These are phyloP conservation scores for Scrobipalpa costella DNA, from an alignment of 2,888 invertebrate species.

Conservation along the genomic window DNA sequence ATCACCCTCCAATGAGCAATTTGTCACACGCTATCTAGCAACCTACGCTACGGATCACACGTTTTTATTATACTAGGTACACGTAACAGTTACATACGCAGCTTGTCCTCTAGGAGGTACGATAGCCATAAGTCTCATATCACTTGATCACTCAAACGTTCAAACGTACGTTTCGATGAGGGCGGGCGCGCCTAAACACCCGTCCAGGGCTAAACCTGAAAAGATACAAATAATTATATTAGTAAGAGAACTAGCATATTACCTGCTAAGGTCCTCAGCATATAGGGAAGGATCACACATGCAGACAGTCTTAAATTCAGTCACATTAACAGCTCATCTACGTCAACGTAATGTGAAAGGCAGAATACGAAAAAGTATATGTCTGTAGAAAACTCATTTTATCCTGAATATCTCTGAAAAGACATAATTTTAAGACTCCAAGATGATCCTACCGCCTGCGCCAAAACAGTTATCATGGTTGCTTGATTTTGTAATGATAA, in stretches of 20 bases:
- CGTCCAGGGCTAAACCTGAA: constrained; percentile 36
- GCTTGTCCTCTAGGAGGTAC: constrained; percentile 46
- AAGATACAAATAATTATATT: neutral
- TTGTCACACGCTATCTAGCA: constrained; percentile 22
- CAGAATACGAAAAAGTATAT: too few species aligned
- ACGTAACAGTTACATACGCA: neutral
- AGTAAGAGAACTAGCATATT: neutral
- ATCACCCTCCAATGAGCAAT: constrained; percentile 8
- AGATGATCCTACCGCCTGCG: neutral
- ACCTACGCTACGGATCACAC: constrained; percentile 20
- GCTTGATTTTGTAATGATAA: too few species aligned
- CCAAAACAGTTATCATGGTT: neutral
- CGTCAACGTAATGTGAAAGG: too few species aligned
- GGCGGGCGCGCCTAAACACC: constrained; percentile 39
- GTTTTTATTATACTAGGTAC: constrained; percentile 16
- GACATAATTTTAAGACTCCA: neutral
- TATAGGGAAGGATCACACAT: too few species aligned
- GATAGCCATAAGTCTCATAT: constrained; percentile 54
- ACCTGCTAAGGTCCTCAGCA: too few species aligned
- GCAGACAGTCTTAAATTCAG: too few species aligned
- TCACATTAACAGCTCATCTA: too few species aligned
- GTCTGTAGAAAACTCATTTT: too few species aligned
- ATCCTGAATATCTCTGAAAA: too few species aligned
- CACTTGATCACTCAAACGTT: constrained; percentile 44
- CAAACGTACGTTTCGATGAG: constrained; percentile 46